Evolutionary conservation across 2,888 invertebrate genomes (phyloP).

Genomic region (Imbricaverruca yamaguchii): DNA sequence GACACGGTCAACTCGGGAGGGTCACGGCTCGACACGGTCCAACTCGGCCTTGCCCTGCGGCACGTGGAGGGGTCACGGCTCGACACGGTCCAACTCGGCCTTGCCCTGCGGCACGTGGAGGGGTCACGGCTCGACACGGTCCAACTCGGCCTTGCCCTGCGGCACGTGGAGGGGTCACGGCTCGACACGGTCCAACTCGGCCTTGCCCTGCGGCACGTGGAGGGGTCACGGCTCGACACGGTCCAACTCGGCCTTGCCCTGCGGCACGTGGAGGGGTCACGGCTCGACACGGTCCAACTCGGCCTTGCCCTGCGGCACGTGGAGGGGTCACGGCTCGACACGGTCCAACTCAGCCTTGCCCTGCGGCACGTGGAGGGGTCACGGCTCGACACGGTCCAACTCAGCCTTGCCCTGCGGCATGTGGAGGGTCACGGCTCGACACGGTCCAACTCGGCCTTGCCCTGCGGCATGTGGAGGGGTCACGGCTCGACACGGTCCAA

Average conservation of each 20-base stretch:
- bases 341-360: conserved; percentile 72
- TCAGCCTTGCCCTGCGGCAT: conserved; percentile 68
- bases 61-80: not conserved
- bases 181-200: conserved; percentile 54
- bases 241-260: conserved; percentile 76
- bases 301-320: conserved; percentile 60
- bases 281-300: conserved; percentile 51
- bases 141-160: conserved; percentile 76
- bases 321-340: too few species aligned
- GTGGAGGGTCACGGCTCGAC: too few species aligned
- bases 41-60: conserved; percentile 76
- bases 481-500: conserved; percentile 43
- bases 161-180: not conserved
- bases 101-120: conserved; percentile 54
- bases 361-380: conserved; percentile 38
- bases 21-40: too few species aligned
- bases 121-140: too few species aligned
- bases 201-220: conserved; percentile 56
- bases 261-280: conserved; percentile 24
- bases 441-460: conserved; percentile 68
- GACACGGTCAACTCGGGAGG: too few species aligned
- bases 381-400: conserved; percentile 44
- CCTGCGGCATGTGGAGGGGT: conserved; percentile 43
- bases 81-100: conserved; percentile 57
- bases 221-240: too few species aligned